Conservation (phyloP, 2,888 invertebrate species). For the Sphaerophoria rueppellii region DNA sequence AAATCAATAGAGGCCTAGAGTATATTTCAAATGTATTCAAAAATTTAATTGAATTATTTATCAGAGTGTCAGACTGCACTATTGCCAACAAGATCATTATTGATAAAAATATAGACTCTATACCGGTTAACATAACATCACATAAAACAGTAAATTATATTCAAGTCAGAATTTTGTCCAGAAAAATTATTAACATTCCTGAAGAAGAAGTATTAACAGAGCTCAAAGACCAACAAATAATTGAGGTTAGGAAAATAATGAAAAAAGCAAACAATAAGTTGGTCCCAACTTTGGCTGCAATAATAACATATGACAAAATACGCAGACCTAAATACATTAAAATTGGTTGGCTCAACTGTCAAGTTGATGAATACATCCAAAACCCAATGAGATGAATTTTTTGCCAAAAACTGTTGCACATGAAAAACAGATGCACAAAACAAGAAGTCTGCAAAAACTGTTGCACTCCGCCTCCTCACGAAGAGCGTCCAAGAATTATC, state of each 20-base stretch:
- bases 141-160: background rate
- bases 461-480: conserved; percentile 39
- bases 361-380: conserved; percentile 47
- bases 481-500: conserved; percentile 23
- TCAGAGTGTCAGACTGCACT: background rate
- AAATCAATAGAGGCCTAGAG: conserved; percentile 9
- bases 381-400: conserved; percentile 51
- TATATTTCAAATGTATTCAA: conserved; percentile 12
- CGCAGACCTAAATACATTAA: background rate
- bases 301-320: conserved; percentile 24
- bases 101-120: background rate
- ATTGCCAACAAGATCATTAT: background rate
- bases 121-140: background rate
- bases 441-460: conserved; percentile 46
- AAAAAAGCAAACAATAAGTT: conserved; percentile 4
- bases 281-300: conserved; percentile 26
- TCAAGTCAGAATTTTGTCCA: background rate
- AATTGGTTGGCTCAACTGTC: conserved; percentile 4
- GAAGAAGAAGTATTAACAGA: conserved; percentile 1
- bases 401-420: conserved; percentile 57
- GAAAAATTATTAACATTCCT: background rate
- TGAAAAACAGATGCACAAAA: conserved; percentile 44
- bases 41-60: background rate
- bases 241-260: conserved; percentile 15
- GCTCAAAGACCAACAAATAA: conserved; percentile 12